phyloP scores from a whole-genome alignment of 2,113 vertebrate species.

The Gallinago jamesoni region DNA sequence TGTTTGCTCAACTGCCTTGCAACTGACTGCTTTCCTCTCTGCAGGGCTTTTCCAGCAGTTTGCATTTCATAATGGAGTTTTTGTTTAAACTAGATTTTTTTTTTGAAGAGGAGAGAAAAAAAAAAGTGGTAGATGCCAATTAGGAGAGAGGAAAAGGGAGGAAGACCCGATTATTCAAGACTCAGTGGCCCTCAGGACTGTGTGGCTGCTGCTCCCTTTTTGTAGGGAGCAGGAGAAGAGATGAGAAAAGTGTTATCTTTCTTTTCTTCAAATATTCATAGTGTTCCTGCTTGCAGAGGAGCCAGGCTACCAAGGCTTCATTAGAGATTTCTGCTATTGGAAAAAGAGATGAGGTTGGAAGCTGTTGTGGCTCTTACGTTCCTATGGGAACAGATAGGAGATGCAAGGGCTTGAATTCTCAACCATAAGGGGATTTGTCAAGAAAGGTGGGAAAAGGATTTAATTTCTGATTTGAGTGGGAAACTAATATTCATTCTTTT shows the following conservation, averaged over 20 bases:
- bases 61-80: not conserved
- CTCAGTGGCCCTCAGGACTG: not conserved
- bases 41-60: not conserved
- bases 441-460: not conserved
- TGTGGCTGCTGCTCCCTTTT: not conserved
- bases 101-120: not conserved
- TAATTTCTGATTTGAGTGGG: not conserved
- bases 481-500: not conserved
- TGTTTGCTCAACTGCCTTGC: not conserved
- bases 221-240: not conserved
- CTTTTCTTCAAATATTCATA: not conserved
- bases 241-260: not conserved
- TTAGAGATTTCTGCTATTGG: not conserved
- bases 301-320: not conserved
- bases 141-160: not conserved
- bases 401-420: not conserved
- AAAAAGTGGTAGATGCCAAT: not conserved
- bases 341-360: not conserved
- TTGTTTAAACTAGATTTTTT: not conserved
- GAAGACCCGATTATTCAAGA: not conserved
- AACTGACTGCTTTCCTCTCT: not conserved
- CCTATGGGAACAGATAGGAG: conserved; percentile 34
- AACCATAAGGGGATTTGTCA: not conserved
- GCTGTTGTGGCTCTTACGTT: not conserved
- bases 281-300: not conserved